Evolutionary conservation across 2,888 invertebrate genomes (phyloP), one percentile per base, ranked within the genome.

Genomic region (Lathronympha strigana): DNA sequence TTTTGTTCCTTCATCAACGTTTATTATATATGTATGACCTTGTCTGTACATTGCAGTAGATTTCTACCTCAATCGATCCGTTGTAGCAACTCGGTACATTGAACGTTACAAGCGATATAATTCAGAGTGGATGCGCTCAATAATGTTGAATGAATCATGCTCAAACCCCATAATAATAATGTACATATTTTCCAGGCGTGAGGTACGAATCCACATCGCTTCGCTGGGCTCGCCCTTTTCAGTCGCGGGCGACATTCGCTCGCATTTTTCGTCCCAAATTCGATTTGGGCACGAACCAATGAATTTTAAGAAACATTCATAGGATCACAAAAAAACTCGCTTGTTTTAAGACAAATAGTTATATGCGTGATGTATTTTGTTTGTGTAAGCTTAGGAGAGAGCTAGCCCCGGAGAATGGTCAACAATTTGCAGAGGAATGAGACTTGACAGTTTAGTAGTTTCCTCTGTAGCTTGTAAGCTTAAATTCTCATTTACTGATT

Each of bases 211-310:
- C 49, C 28, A 51, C 43, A 21, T 45, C 63, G 58, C 45, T 36
- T 19, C 45, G 28, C 43, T 53, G 43, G 28, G 11, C 43, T 50
- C 31, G 63, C 63, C 58, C 45, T 36, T 58, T 64, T 64, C 58
- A 51, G 51, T 51, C 23, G 25, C 19, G 57, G 25, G 25, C 51
- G 58, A 64, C 45, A 64, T 60, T 25, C 45, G 53, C 58, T 51
- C 64, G 36, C 45, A 60, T 60, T 64, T 64, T 64, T 45, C 45
- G 25, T 45, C 51, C 58, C 51, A 45, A 64, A 64, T 60, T 60
- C 51, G 36, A 60, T 64, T 64, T 60, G 6, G 31, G 11, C 40
- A 53, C 51, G 51, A 45, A 36, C 58, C 58, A 58, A 64, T 64
- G 51, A 36, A 47, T 64, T 53, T 61, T 62, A 40, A 28, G 21